These are phyloP conservation scores for Larimichthys polyactis DNA, from an alignment of 2,113 vertebrate genomes.

Conservation along the genomic window DNA sequence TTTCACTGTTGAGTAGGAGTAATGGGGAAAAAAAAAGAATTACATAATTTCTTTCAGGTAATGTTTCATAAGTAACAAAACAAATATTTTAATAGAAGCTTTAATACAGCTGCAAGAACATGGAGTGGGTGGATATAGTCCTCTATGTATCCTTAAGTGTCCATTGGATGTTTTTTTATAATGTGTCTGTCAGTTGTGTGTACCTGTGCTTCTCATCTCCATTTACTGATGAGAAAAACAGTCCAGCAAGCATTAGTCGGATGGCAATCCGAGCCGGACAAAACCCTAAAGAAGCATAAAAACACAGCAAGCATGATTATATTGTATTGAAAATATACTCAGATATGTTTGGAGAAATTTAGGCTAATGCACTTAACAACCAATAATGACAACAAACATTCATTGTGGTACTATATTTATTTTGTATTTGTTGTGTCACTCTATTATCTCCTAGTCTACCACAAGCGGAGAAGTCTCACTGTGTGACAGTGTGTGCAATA, in stretches of 20 bases:
- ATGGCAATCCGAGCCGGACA: background rate
- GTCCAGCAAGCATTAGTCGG: background rate
- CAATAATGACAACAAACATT: background rate
- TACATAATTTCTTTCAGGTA: background rate
- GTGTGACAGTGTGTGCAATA: slow-evolving; percentile 23
- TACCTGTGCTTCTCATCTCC: background rate
- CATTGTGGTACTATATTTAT: background rate
- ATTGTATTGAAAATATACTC: background rate
- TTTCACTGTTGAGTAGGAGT: background rate
- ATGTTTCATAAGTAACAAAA: background rate
- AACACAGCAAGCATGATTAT: background rate
- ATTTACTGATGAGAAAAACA: background rate
- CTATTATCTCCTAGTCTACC: background rate
- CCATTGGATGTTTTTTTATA: background rate
- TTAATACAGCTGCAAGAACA: background rate
- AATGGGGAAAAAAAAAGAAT: background rate
- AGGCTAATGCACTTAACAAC: background rate
- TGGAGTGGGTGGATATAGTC: background rate
- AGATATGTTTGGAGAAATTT: background rate
- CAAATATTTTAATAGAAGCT: background rate
- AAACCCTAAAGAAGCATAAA: background rate
- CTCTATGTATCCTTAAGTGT: background rate
- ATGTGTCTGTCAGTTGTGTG: background rate
- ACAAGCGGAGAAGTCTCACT: slow-evolving; percentile 7
- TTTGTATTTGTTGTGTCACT: background rate